These are phyloP conservation scores for Trididemnum miniatum DNA, from an alignment of 23 tunicate genomes.

Conservation along the genomic window DNA sequence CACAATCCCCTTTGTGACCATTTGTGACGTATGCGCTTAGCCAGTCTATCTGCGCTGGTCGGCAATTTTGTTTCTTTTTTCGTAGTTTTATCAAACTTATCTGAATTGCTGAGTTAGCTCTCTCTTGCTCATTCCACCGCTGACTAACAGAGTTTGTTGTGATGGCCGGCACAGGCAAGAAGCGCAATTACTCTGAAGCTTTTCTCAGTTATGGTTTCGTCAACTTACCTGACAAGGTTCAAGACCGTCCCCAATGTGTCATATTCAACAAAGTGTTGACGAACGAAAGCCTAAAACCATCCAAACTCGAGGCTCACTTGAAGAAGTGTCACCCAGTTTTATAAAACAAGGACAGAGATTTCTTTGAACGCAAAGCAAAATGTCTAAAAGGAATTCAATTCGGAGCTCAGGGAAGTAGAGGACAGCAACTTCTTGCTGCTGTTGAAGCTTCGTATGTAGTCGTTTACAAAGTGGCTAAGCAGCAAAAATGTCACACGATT, in stretches of 20 bases:
- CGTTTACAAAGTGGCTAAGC: too few relatives aligned
- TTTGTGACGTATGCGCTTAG: too few relatives aligned
- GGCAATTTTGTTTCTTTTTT: too few relatives aligned
- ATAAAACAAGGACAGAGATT: constrained; percentile 1
- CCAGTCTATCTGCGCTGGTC: too few relatives aligned
- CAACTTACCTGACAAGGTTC: neutral
- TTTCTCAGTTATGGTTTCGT: neutral
- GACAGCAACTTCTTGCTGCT: constrained; percentile 9
- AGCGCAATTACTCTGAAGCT: constrained; percentile 9
- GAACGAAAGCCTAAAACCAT: constrained; percentile 23
- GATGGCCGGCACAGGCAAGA: constrained; percentile 25
- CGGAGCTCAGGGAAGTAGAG: neutral
- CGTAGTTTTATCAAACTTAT: too few relatives aligned
- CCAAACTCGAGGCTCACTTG: neutral
- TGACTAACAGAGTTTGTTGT: too few relatives aligned
- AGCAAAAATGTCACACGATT: constrained; percentile 23
- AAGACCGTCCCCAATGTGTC: neutral
- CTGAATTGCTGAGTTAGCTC: too few relatives aligned
- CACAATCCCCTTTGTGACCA: too few relatives aligned
- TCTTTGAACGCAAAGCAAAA: constrained; percentile 1
- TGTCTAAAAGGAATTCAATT: constrained; percentile 8
- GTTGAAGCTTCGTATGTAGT: constrained; percentile 20
- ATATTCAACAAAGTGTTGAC: constrained; percentile 3
- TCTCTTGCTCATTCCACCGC: too few relatives aligned
- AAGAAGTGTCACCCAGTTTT: constrained; percentile 1